Conservation (phyloP, 2,888 invertebrate genomes). For the Epinotia nisella region DNA sequence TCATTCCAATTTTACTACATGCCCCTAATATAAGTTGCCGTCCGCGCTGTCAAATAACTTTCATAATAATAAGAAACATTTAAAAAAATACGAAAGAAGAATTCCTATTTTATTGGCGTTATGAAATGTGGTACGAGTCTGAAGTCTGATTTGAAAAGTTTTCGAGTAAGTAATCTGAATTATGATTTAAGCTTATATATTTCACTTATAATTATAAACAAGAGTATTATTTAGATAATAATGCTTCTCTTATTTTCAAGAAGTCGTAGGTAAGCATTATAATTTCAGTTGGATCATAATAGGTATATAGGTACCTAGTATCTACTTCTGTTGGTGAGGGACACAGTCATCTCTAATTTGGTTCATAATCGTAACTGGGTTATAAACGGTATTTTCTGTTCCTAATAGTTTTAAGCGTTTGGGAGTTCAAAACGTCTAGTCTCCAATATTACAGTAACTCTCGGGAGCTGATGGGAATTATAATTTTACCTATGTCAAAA, state of each 20-base stretch:
- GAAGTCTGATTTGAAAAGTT: slow-evolving; percentile 7
- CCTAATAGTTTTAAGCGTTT: not conserved
- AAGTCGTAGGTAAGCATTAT: not conserved
- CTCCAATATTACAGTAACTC: not conserved
- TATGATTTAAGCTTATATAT: not conserved
- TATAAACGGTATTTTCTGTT: not conserved
- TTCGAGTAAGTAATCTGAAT: not conserved
- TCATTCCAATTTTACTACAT: not conserved
- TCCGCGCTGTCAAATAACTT: not conserved
- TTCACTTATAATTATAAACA: no score
- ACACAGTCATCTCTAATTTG: not conserved
- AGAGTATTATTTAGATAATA: no score
- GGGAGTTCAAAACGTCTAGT: not conserved
- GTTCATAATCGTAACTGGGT: not conserved
- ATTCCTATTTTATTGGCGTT: slow-evolving; percentile 18
- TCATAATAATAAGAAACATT: not conserved
- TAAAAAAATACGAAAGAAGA: not conserved
- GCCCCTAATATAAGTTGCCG: not conserved
- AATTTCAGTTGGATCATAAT: not conserved
- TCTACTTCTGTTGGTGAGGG: not conserved
- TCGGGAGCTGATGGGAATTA: not conserved
- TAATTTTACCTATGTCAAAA: not conserved
- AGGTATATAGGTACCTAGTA: no score
- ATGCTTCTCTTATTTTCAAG: not conserved
- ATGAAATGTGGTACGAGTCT: slow-evolving; percentile 1